Evolutionary conservation across 2,113 vertebrate genomes (phyloP).

Genomic region (Pardalotus punctatus): DNA sequence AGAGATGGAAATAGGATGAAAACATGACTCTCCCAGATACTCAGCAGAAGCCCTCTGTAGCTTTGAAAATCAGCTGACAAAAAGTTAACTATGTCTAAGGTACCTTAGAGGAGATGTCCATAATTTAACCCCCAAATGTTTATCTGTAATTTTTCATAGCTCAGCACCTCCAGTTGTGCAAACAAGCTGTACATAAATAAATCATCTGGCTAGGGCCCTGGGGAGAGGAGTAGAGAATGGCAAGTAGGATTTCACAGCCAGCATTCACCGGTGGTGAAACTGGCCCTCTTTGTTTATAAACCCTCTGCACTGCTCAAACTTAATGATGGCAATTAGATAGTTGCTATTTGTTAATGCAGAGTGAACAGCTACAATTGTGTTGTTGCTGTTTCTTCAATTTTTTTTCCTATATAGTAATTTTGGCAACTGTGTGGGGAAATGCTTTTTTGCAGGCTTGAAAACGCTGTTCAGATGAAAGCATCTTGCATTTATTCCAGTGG

Average conservation of each 20-base stretch:
- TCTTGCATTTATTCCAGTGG: neutral
- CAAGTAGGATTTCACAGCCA: neutral
- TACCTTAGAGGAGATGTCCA: neutral
- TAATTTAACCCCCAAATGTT: neutral
- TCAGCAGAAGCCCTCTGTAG: neutral
- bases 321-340: neutral
- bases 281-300: neutral
- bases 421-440: neutral
- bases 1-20: neutral
- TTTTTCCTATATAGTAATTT: neutral
- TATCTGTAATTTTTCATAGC: neutral
- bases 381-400: neutral
- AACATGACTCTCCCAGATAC: neutral
- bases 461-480: neutral
- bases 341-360: neutral
- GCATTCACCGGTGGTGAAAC: rapidly evolving
- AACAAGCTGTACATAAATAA: neutral
- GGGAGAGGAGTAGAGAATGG: neutral
- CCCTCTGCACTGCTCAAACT: neutral
- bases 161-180: neutral
- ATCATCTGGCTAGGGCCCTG: neutral
- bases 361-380: neutral
- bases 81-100: neutral
- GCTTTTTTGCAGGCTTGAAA: neutral
- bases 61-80: neutral